These are phyloP conservation scores for Syndactyla subalaris DNA, from an alignment of 2,797 vertebrate genomes.

Conservation along the genomic window DNA sequence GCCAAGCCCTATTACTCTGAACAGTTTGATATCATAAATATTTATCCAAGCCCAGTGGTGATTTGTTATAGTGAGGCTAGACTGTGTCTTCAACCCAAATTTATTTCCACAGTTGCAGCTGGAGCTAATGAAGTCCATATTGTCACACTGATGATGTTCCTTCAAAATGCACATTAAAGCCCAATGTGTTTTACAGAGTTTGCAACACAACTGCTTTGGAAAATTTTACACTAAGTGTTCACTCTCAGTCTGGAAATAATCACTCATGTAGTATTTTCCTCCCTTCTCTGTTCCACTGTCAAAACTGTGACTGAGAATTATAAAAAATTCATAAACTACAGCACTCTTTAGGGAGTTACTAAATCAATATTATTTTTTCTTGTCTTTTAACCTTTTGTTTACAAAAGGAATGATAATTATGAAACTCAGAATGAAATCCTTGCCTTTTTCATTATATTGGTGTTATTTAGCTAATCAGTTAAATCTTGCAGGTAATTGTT, in stretches of 20 bases:
- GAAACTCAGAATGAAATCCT: conserved; percentile 10
- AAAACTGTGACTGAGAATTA: neutral
- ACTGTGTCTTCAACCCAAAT: neutral
- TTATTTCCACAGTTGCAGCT: neutral
- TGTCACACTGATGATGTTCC: neutral
- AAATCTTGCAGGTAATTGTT: conserved; percentile 47
- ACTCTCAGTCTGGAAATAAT: neutral
- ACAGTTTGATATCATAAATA: conserved; percentile 36
- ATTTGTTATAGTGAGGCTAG: conserved; percentile 39
- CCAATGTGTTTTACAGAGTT: neutral
- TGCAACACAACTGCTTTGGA: neutral
- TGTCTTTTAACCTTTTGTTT: conserved; percentile 35
- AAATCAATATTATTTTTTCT: neutral
- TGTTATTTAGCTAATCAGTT: conserved; percentile 25
- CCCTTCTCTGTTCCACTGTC: neutral
- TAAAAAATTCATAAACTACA: neutral
- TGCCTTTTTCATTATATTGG: conserved; percentile 36
- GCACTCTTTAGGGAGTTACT: neutral
- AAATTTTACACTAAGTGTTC: neutral
- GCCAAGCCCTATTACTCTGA: neutral
- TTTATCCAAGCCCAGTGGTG: conserved; percentile 18
- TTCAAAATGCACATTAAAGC: neutral
- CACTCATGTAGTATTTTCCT: neutral
- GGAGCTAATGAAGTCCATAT: neutral
- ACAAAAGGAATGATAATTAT: neutral